A percentile compares a stretch with the other conserved stretches of the same genome.
These are phyloP conservation scores for Pica pica DNA, from an alignment of 2,113 vertebrate genomes.

Conservation along the genomic window DNA sequence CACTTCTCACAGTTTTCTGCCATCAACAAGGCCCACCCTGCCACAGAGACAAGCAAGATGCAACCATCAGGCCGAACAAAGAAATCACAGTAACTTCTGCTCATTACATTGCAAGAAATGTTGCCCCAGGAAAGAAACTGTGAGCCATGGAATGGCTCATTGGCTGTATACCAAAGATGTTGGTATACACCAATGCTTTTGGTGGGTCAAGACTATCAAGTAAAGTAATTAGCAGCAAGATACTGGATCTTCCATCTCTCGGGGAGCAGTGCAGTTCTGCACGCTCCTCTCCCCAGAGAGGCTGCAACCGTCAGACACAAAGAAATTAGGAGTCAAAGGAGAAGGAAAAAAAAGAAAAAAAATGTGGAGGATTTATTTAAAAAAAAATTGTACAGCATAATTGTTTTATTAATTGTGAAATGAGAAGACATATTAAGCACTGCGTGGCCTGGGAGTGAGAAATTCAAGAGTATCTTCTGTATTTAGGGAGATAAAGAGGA, in stretches of 20 bases:
- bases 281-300: background rate
- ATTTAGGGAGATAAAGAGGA: slow-evolving; percentile 59
- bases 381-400: slow-evolving; percentile 8
- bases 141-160: background rate
- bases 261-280: slow-evolving; percentile 3
- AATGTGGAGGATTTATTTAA: background rate
- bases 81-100: background rate
- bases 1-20: background rate
- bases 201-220: slow-evolving; percentile 61
- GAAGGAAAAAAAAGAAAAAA: background rate
- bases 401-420: slow-evolving; percentile 53
- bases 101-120: background rate
- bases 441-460: background rate
- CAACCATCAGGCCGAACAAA: background rate
- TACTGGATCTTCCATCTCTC: slow-evolving; percentile 46
- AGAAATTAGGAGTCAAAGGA: background rate
- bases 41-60: background rate
- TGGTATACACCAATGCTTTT: slow-evolving; percentile 48
- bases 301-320: background rate
- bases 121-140: slow-evolving; percentile 41
- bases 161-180: background rate
- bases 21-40: background rate
- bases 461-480: slow-evolving; percentile 50
- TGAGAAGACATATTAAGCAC: slow-evolving; percentile 2
- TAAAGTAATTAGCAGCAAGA: slow-evolving; percentile 58